These are phyloP conservation scores for Drosophila meridiana DNA, from an alignment of 2,888 invertebrate genomes.

Conservation along the genomic window DNA sequence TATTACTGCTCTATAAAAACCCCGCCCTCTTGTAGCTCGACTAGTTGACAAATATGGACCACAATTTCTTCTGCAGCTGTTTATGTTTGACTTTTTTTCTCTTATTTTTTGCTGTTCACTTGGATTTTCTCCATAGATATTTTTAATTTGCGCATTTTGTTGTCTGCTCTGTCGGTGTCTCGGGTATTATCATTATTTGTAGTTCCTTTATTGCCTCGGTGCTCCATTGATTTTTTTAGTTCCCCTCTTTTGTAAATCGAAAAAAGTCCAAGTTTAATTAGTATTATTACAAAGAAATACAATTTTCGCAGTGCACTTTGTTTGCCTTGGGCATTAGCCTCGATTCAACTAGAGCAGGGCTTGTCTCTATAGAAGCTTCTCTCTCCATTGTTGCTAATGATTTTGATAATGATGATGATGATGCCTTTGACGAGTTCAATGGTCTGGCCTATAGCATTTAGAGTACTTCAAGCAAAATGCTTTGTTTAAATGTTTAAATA, in stretches of 20 bases:
- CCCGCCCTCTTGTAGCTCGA: background rate
- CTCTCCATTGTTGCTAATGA: conserved; percentile 22
- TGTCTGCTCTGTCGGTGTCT: conserved; percentile 18
- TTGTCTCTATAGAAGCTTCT: conserved; percentile 3
- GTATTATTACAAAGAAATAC: conserved; percentile 75
- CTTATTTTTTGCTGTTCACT: conserved; percentile 5
- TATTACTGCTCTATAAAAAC: conserved; percentile 31
- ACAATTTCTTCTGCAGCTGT: conserved; percentile 43
- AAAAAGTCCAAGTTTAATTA: conserved; percentile 64
- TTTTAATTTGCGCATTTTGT: conserved; percentile 55
- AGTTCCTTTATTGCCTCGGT: conserved; percentile 45
- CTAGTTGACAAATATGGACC: conserved; percentile 56
- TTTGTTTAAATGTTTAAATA: background rate
- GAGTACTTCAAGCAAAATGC: background rate
- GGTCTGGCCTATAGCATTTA: background rate
- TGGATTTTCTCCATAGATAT: conserved; percentile 69
- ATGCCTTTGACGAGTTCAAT: conserved; percentile 10
- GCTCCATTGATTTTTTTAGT: conserved; percentile 64
- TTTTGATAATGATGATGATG: conserved; percentile 2
- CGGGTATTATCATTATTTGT: conserved; percentile 54
- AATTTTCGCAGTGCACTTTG: conserved; percentile 69
- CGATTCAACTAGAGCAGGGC: conserved; percentile 49
- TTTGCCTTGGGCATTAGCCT: conserved; percentile 67
- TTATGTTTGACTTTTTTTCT: conserved; percentile 40
- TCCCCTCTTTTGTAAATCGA: conserved; percentile 40